These are phyloP conservation scores for Parnassius smintheus DNA, from an alignment of 2,888 invertebrate genomes.

Conservation along the genomic window DNA sequence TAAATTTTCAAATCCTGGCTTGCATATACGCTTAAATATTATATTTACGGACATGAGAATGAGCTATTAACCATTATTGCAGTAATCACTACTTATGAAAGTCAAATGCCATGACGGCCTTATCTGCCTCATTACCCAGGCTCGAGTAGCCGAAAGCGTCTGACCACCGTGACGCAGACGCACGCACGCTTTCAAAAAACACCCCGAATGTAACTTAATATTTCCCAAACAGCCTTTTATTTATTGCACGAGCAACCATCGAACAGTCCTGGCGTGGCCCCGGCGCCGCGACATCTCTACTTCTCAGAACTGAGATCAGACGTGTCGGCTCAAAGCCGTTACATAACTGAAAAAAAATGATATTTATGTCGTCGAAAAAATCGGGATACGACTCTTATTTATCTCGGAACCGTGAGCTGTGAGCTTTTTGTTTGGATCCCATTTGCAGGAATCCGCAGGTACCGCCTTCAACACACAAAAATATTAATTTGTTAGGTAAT, in stretches of 20 bases:
- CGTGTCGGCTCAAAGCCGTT: constrained; percentile 74
- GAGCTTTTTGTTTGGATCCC: constrained; percentile 68
- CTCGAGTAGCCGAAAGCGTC: constrained; percentile 61
- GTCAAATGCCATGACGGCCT: constrained; percentile 7
- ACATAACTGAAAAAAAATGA: constrained; percentile 74
- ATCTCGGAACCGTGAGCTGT: constrained; percentile 68
- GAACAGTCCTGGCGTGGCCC: constrained; percentile 37
- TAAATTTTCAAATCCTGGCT: no score
- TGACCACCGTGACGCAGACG: constrained; percentile 55
- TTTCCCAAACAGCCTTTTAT: constrained; percentile 79
- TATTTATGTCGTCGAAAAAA: constrained; percentile 78
- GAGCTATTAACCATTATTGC: no score
- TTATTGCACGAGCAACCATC: constrained; percentile 64
- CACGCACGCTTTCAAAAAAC: constrained; percentile 66
- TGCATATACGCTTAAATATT: no score
- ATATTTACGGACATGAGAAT: no score
- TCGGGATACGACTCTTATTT: constrained; percentile 69
- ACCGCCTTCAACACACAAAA: constrained; percentile 55
- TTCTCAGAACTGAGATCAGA: constrained; percentile 71
- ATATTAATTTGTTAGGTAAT: constrained; percentile 64
- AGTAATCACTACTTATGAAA: not conserved
- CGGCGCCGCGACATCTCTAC: constrained; percentile 76
- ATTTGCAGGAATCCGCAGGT: constrained; percentile 75
- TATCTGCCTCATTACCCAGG: constrained; percentile 54
- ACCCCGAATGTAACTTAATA: constrained; percentile 77